phyloP scores from a whole-genome alignment of 2,888 invertebrate genomes.

The Carcina quercana region DNA sequence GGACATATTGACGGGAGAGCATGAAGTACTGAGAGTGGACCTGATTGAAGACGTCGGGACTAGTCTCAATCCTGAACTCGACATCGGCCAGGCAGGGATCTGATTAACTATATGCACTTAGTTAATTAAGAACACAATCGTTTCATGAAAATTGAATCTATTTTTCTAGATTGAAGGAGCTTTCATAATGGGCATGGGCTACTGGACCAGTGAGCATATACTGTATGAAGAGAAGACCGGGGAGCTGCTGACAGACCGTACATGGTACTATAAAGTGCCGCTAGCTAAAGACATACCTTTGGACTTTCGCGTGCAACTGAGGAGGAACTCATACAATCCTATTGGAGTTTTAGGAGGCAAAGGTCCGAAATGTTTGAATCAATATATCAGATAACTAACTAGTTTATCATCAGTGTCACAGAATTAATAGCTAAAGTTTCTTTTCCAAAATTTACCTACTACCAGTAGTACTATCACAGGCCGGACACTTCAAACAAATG shows the following conservation, averaged over 20 bases:
- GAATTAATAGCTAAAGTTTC: too few species aligned
- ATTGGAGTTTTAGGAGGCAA: conserved; percentile 73
- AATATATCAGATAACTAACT: too few species aligned
- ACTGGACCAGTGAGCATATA: conserved; percentile 77
- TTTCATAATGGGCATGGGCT: conserved; percentile 78
- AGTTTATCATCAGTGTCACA: too few species aligned
- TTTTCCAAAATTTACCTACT: too few species aligned
- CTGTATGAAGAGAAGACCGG: conserved; percentile 73
- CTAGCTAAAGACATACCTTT: conserved; percentile 78
- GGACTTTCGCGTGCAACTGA: conserved; percentile 75
- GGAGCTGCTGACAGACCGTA: conserved; percentile 75
- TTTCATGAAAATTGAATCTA: neutral
- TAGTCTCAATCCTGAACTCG: conserved; percentile 78
- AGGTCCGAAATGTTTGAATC: too few species aligned
- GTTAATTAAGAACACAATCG: neutral
- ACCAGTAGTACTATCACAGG: too few species aligned
- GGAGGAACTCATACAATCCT: conserved; percentile 72
- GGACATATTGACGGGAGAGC: conserved; percentile 83
- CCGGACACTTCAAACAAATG: too few species aligned
- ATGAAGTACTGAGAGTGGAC: conserved; percentile 76
- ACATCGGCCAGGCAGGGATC: conserved; percentile 76
- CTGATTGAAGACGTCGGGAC: conserved; percentile 79
- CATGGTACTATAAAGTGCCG: conserved; percentile 81
- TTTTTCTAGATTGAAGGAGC: conserved; percentile 72
- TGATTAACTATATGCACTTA: neutral